These are phyloP conservation scores for Euthynnus affinis DNA, from an alignment of 2,797 vertebrate genomes.

Conservation along the genomic window DNA sequence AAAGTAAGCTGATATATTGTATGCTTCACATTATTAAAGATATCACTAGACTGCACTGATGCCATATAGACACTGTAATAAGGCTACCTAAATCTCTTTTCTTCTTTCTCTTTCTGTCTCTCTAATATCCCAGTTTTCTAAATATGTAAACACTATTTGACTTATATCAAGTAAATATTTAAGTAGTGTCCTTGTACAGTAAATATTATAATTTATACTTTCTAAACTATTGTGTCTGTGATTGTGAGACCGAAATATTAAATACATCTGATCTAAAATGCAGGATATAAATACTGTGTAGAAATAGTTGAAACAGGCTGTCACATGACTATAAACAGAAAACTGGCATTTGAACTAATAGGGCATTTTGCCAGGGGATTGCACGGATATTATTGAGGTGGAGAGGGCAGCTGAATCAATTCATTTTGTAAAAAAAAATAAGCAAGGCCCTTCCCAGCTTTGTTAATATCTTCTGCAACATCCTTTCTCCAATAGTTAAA, in stretches of 20 bases:
- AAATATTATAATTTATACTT: no score
- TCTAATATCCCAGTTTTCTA: no score
- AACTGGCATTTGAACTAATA: background rate
- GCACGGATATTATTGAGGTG: background rate
- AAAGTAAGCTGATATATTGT: no score
- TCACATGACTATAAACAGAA: background rate
- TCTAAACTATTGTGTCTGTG: background rate
- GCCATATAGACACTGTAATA: no score
- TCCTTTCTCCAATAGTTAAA: background rate
- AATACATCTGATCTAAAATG: background rate
- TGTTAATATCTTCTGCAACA: background rate
- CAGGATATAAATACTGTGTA: background rate
- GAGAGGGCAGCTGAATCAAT: background rate
- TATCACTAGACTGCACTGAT: no score
- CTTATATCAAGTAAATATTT: no score
- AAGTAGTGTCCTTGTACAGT: no score
- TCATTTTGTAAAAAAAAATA: background rate
- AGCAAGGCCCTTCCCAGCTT: background rate
- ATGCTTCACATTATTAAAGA: no score
- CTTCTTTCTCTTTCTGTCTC: no score
- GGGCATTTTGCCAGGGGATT: no score
- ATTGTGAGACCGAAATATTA: background rate
- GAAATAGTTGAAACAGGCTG: background rate
- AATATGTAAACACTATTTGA: no score
- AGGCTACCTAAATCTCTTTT: no score